Evolutionary conservation across 37 sponge, comb jelly and placozoan species (phyloP).

Genomic region (Cladorhizidae sp.): DNA sequence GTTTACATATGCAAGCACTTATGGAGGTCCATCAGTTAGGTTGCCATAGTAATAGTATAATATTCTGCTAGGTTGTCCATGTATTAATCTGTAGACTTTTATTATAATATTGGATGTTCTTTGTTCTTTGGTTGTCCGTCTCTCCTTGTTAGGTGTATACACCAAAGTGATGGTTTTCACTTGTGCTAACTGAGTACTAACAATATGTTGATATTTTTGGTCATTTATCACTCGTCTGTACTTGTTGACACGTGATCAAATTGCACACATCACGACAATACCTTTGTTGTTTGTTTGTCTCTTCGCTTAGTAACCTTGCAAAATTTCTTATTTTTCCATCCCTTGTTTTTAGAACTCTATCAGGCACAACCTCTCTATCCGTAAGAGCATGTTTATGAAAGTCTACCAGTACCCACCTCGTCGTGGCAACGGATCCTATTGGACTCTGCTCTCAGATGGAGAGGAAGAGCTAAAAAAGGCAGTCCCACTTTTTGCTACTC

Average conservation of each 20-base stretch:
- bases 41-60: too few species aligned
- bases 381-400: slow-evolving; percentile 76
- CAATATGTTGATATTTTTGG: slow-evolving; percentile 1
- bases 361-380: slow-evolving; percentile 85
- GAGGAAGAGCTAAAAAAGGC: slow-evolving; percentile 62
- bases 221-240: not conserved
- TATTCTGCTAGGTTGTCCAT: too few species aligned
- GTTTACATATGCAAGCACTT: too few species aligned
- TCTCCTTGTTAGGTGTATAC: not conserved
- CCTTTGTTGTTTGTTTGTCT: not conserved
- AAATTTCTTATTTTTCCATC: not conserved
- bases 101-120: too few species aligned
- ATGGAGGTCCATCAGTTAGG: too few species aligned
- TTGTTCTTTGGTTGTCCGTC: too few species aligned
- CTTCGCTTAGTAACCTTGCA: not conserved
- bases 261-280: not conserved
- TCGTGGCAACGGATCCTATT: slow-evolving; percentile 60
- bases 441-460: slow-evolving; percentile 71
- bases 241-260: not conserved
- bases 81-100: too few species aligned
- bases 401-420: slow-evolving; percentile 59
- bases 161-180: not conserved
- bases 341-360: slow-evolving; percentile 71
- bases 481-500: slow-evolving; percentile 47
- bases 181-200: not conserved